phyloP scores from a whole-genome alignment of 2,113 vertebrate species.

The Microcebus tavaratra region DNA sequence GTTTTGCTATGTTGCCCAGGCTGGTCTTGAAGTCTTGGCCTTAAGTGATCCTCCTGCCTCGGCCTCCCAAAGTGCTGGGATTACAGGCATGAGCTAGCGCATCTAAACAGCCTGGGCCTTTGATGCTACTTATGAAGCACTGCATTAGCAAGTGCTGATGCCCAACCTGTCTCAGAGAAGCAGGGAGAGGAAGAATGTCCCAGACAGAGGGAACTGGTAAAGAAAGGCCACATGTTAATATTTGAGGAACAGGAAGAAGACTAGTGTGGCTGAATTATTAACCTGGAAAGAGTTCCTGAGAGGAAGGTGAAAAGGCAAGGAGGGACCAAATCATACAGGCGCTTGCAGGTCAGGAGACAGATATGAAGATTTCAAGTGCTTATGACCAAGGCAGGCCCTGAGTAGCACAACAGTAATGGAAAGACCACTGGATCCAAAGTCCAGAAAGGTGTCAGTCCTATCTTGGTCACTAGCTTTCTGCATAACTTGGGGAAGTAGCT shows the following conservation, averaged over 20 bases:
- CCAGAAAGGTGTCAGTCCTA: neutral
- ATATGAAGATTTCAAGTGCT: neutral
- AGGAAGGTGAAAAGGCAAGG: neutral
- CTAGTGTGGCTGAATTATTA: neutral
- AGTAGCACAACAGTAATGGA: neutral
- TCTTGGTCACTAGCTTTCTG: neutral
- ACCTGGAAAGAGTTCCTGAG: neutral
- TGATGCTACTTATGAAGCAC: neutral
- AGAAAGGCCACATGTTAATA: neutral
- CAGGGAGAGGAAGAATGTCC: neutral
- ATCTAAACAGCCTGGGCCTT: neutral
- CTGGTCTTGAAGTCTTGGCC: too few relatives aligned
- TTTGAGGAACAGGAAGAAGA: neutral
- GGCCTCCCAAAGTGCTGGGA: too few relatives aligned
- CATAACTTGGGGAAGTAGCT: neutral
- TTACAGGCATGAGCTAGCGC: too few relatives aligned
- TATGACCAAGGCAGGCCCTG: neutral
- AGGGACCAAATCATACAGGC: neutral
- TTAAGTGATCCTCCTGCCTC: too few relatives aligned
- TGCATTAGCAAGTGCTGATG: neutral
- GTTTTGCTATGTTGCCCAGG: too few relatives aligned
- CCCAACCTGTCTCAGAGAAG: neutral
- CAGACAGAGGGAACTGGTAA: neutral
- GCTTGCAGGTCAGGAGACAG: neutral
- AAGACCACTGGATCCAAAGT: neutral